phyloP scores from a whole-genome alignment of 37 sponge, comb jelly and placozoan genomes.

The Cladorhizidae sp. region DNA sequence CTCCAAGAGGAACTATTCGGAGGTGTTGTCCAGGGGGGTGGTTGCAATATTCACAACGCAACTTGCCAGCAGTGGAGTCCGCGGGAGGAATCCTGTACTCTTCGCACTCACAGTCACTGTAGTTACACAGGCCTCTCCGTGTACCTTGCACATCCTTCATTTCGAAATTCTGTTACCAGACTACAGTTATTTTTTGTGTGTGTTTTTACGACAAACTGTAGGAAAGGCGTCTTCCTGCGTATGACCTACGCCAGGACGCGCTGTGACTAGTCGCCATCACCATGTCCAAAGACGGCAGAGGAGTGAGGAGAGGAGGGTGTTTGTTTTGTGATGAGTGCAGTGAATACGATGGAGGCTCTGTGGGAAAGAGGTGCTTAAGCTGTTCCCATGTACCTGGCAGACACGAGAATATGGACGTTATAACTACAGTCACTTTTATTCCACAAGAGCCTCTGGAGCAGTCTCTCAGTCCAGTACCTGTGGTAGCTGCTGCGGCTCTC shows the following conservation, averaged over 20 bases:
- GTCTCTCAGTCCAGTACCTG: too few relatives aligned
- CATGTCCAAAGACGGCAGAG: slow-evolving; percentile 17
- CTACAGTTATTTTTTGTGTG: too few relatives aligned
- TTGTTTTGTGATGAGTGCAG: slow-evolving; percentile 7
- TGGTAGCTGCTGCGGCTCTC: too few relatives aligned
- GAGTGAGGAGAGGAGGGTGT: slow-evolving; percentile 27
- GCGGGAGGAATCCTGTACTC: slow-evolving; percentile 34
- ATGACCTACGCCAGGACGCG: too few relatives aligned
- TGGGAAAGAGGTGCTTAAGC: slow-evolving; percentile 8
- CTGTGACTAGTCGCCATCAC: too few relatives aligned
- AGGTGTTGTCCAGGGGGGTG: slow-evolving; percentile 63
- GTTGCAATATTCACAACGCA: slow-evolving; percentile 69
- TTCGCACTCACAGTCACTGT: slow-evolving; percentile 61
- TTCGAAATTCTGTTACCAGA: too few relatives aligned
- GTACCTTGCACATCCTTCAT: slow-evolving; percentile 68
- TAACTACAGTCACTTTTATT: too few relatives aligned
- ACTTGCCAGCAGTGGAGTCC: neutral
- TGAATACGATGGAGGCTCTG: slow-evolving; percentile 1
- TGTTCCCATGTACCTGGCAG: slow-evolving; percentile 60
- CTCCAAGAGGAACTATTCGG: slow-evolving; percentile 46
- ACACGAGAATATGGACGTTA: slow-evolving; percentile 30
- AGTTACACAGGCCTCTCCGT: slow-evolving; percentile 58
- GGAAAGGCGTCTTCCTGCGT: too few relatives aligned
- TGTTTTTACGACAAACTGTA: too few relatives aligned
- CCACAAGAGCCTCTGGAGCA: too few relatives aligned